Conservation (phyloP, 2,113 vertebrate genomes). For the Toxotes chatareus region DNA sequence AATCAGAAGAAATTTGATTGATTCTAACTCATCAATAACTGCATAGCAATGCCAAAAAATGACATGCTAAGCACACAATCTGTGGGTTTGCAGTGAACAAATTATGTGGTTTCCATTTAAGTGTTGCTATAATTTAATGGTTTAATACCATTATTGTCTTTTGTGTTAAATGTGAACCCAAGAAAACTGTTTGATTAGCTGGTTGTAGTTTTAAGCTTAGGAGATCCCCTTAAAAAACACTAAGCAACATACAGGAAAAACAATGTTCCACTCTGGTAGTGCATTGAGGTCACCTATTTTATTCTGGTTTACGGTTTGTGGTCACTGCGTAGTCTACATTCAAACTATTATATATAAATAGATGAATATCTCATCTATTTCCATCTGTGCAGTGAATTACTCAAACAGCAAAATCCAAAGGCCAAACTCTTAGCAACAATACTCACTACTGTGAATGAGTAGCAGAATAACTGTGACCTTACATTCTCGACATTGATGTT, state of each 20-base stretch:
- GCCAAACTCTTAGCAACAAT: neutral
- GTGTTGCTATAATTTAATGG: neutral
- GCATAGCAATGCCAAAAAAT: neutral
- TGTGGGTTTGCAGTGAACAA: neutral
- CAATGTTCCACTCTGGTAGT: neutral
- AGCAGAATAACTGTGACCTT: constrained; percentile 76
- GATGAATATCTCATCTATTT: neutral
- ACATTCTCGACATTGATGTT: constrained; percentile 99
- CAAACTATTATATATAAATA: neutral
- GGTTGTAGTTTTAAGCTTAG: neutral
- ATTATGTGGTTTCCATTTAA: neutral
- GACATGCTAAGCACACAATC: neutral
- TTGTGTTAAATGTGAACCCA: neutral
- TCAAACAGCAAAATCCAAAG: neutral
- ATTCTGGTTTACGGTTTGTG: neutral
- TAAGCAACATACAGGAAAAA: too few relatives aligned
- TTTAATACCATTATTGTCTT: neutral
- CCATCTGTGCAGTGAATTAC: neutral
- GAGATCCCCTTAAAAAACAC: neutral
- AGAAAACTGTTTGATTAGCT: neutral
- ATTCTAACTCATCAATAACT: neutral
- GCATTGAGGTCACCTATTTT: neutral
- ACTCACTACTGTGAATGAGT: neutral
- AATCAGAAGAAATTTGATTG: neutral
- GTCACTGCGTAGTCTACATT: neutral